Percentiles rank a stretch among this genome's conserved stretches.
These are phyloP conservation scores for Ichneumoninae sp. DNA, from an alignment of 2,888 invertebrate species.

Conservation along the genomic window DNA sequence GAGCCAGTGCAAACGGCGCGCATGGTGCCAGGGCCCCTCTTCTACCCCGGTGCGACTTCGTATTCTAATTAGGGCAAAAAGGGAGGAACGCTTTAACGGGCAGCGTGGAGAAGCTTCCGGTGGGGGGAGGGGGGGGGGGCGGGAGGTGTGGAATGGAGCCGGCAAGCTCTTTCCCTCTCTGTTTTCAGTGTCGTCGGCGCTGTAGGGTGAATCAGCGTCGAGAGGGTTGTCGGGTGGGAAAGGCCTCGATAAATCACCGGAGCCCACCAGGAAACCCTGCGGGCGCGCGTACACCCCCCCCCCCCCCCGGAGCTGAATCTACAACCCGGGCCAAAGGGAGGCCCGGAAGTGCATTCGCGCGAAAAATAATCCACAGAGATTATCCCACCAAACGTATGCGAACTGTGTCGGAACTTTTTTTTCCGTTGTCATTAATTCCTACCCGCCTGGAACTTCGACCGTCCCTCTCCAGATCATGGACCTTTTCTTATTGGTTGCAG, in stretches of 20 bases:
- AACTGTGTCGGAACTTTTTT: slow-evolving; percentile 48
- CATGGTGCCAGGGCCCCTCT: slow-evolving; percentile 51
- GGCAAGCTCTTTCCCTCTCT: slow-evolving; percentile 20
- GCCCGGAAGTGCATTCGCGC: slow-evolving; percentile 57
- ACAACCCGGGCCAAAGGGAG: not conserved
- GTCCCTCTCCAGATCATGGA: not conserved
- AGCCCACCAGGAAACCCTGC: slow-evolving; percentile 46
- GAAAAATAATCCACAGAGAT: slow-evolving; percentile 63
- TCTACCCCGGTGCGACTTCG: slow-evolving; percentile 68
- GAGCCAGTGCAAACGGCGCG: slow-evolving; percentile 43
- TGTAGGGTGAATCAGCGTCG: slow-evolving; percentile 60
- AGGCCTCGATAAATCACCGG: slow-evolving; percentile 58
- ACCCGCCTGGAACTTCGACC: slow-evolving; percentile 11
- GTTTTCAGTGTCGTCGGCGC: slow-evolving; percentile 14
- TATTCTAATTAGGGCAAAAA: slow-evolving; percentile 79
- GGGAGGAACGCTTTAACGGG: slow-evolving; percentile 62
- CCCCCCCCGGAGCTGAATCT: not conserved
- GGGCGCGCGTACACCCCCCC: slow-evolving; percentile 5
- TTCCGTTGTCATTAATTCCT: slow-evolving; percentile 56
- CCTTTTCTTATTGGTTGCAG: not conserved
- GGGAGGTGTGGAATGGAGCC: not conserved
- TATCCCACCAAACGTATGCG: slow-evolving; percentile 51
- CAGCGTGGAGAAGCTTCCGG: slow-evolving; percentile 24
- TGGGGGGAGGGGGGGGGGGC: too few species aligned
- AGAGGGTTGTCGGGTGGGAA: slow-evolving; percentile 47